Base-by-base conservation (phyloP, 2,113 vertebrate species). In the Setophaga petechia region DNA sequence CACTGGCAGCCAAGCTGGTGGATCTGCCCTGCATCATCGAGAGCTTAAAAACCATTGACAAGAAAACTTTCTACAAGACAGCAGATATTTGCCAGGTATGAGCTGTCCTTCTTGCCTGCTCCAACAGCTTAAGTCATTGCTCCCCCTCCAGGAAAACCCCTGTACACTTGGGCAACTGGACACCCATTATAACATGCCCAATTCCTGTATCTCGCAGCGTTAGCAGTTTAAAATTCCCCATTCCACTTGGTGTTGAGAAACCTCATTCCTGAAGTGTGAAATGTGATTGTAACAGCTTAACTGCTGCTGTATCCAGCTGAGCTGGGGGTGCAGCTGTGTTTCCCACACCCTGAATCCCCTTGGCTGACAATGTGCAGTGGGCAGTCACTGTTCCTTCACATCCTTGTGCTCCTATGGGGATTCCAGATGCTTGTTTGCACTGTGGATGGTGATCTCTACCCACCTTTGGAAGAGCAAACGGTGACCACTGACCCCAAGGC, bases 71-170 rank as follows among this genome's bases (percentile, higher is more conserved):
- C 98, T 99, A 99, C 92, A 99, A 99, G 96, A 99, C 99, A 21
- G 99, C 99, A 4, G 99, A 99, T 96, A 96, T 99, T 92, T 99
- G 99, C 89, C 99, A 99, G 99, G 99, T 99, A 98, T 57, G 84
- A 71, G 62, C 12, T 73, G 47, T 52, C 58, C 62, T 88, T 71
- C 47, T 39, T 23, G 0, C 12, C 59, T 65, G 49, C 65, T 23
- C 37, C 55, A 72, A 35, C 49, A 59, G 63, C 24, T 41, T 22
- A 52, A 59, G 43, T 79, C 28, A 20, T 37, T 55, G 25, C 76
- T 72, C 6, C 30, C 11, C 33, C 44, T 73, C 46, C 31, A 43
- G 74, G 33, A 85, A 68, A 57, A 21, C 30, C 16, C 5, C 4
- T 7, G 24, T 25, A 33, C 1, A 0, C 22, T 84, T 54, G 63